These are phyloP conservation scores for Acrobasis repandana DNA, from an alignment of 2,888 invertebrate species.

Conservation along the genomic window DNA sequence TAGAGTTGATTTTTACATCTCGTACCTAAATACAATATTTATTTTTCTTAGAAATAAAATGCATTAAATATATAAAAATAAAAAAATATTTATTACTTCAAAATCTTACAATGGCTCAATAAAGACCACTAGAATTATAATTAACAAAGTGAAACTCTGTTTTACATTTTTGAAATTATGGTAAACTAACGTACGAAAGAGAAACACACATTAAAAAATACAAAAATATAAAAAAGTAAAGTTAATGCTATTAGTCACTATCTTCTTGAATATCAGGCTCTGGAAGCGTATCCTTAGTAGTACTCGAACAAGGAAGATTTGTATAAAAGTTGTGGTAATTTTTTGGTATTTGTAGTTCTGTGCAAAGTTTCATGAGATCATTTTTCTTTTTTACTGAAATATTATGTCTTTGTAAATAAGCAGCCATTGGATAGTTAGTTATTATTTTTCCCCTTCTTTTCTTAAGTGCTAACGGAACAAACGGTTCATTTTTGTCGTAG, in stretches of 20 bases:
- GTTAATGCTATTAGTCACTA: neutral
- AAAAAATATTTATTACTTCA: neutral
- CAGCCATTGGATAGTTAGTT: constrained; percentile 19
- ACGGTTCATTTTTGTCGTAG: constrained; percentile 24
- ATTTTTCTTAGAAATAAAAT: neutral
- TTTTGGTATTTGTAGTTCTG: constrained; percentile 24
- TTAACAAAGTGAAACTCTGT: too few relatives aligned
- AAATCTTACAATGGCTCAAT: neutral
- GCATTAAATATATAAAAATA: neutral
- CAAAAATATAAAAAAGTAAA: neutral
- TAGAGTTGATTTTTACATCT: too few relatives aligned
- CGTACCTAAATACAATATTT: neutral
- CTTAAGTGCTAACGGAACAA: constrained; percentile 21
- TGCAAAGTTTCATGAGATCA: constrained; percentile 24
- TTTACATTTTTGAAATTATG: too few relatives aligned
- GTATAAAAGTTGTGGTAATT: constrained; percentile 23
- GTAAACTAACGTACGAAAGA: too few relatives aligned
- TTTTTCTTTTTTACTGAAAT: constrained; percentile 24
- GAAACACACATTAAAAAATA: neutral
- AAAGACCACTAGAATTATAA: too few relatives aligned
- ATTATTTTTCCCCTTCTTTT: constrained; percentile 24
- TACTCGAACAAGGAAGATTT: neutral
- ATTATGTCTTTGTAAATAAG: constrained; percentile 21
- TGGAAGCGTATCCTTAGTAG: neutral
- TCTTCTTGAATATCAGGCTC: neutral